Evolutionary conservation across 2,113 vertebrate genomes (phyloP), one percentile per base, ranked within the genome.

Genomic region (Gopherus flavomarginatus): DNA sequence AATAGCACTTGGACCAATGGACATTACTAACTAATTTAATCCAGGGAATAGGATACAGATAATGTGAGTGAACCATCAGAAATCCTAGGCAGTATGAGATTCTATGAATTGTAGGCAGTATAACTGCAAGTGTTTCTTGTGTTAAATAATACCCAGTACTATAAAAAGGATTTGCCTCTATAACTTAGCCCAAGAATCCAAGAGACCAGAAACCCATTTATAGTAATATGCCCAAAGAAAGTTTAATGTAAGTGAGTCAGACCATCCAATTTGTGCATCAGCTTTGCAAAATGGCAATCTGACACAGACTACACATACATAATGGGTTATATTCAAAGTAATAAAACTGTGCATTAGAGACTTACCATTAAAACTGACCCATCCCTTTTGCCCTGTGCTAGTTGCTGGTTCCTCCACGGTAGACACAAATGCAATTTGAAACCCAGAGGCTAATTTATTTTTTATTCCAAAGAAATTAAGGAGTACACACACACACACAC

Each of bases 91-190:
- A 80, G 77, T 56, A 29, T 49, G 65, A 1, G 1, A 56, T 8
- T 44, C 85, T 79, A n/a, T n/a, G 16, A 72, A 50, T 50, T 21
- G 12, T 69, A 90, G 85, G 65, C 38, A 38, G 77, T 31, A 42
- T 62, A 52, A 14, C 3, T 42, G 54, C 35, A 49, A 78, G 11
- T 26, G 21, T 72, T 92, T 26, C 29, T 26, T 69, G 47, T 56
- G 54, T 42, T 62, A 1, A 42, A 29, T 17, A 50, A 22, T 6
- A 38, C 0, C 7, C 1, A 19, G n/a, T 4, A 2, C 21, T 26
- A 27, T 2, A 16, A 13, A 44, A 62, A 83, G 38, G 50, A 38
- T 2, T 78, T 78, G 42, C 13, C 42, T 27, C 75, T 27, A 44
- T 78, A 78, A 78, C 24, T 24, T 78, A 78, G 8, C 21, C 42